Base-by-base conservation (phyloP, 1,140 invertebrate genomes). In the Apocrypta bakeri region DNA sequence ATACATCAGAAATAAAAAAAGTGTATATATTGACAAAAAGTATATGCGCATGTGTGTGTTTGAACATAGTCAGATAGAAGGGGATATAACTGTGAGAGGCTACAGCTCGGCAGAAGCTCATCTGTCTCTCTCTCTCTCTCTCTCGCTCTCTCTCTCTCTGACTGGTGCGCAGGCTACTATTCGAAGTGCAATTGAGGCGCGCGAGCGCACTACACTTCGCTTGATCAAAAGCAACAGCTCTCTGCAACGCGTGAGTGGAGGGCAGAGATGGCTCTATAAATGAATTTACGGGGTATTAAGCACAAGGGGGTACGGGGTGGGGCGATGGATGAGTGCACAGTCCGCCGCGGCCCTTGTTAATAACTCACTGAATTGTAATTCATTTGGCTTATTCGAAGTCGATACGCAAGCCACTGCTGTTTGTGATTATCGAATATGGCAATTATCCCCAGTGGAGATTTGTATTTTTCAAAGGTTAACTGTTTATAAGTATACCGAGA, bases 41-140 rank as follows among this genome's bases (percentile, higher is more conserved):
- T n/a, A n/a, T n/a, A n/a, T n/a, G n/a, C 33, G 33, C 33, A 37
- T 37, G 33, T 37, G 9, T 37, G 33, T 37, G 33, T 4, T 4
- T 37, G 9, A 37, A 9, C 33, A 37, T n/a, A 9, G 3, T 37
- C 3, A 37, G 33, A 9, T 9, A 37, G 31, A 37, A 25, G 25
- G 63, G 40, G 8, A 56, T 69, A 77, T 82, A 82, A 82, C 63
- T 82, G 77, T 27, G 66, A 82, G 64, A 61, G 64, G 27, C 42
- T 14, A 33, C 11, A 24, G 29, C 31, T 42, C 71, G 37, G 24
- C 37, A 12, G 29, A 71, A n/a, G 40, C 63, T 66, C 63, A 66
- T 66, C 63, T 66, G 24, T 27, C 63, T 12, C 64, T 56, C 17
- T 48, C 37, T 37, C 37, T 37, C 37, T 37, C 37, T 37, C 37